phyloP scores from a whole-genome alignment of 2,797 vertebrate species.

The Peromyscus melanophrys region DNA sequence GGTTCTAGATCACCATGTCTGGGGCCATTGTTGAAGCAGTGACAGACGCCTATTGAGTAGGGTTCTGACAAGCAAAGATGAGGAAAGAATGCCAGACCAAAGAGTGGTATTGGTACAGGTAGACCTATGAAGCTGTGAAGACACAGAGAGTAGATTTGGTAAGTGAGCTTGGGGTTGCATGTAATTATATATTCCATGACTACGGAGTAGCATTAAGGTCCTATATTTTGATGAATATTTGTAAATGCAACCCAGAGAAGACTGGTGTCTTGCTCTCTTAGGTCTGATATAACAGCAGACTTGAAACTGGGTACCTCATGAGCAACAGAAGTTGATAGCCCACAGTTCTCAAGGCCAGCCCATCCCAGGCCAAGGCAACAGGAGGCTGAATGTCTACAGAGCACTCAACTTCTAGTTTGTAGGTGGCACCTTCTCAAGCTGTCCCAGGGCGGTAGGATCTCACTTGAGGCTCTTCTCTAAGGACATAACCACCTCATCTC shows the following conservation, averaged over 20 bases:
- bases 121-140: background rate
- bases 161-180: background rate
- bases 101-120: background rate
- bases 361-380: background rate
- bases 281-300: background rate
- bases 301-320: background rate
- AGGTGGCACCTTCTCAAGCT: background rate
- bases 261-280: background rate
- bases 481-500: background rate
- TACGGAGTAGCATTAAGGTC: background rate
- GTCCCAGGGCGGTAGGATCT: background rate
- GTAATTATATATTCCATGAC: background rate
- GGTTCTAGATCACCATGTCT: background rate
- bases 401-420: background rate
- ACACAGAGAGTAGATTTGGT: background rate
- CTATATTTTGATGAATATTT: slow-evolving; percentile 25
- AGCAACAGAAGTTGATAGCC: background rate
- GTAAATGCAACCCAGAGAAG: background rate
- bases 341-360: background rate
- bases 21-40: background rate
- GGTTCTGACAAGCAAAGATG: background rate
- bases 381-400: background rate
- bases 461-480: background rate
- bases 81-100: background rate
- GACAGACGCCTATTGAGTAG: background rate